Evolutionary conservation across 2,113 vertebrate species (phyloP), one percentile per base, ranked within the genome.

Genomic region (Corythornis cristatus): DNA sequence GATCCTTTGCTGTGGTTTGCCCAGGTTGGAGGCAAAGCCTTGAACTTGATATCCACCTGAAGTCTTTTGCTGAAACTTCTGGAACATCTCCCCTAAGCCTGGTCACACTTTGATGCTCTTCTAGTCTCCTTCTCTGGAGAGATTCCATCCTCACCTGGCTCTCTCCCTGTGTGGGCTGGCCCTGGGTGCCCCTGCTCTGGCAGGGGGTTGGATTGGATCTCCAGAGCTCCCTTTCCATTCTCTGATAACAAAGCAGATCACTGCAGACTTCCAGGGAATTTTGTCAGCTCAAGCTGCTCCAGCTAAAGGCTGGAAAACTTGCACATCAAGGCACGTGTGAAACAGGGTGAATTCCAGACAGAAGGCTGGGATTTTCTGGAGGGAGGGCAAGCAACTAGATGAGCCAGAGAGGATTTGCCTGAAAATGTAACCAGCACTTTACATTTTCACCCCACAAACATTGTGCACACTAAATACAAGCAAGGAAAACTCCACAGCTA

Each of bases 251-350:
- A 57, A 56, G 37, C 42, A 26, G 23, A 35, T 28, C 25, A n/a
- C 46, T 26, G 16, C 50, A 45, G 71, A 18, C 21, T 75, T 57
- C 31, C 57, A 75, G 51, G 68, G 43, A 19, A 71, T 16, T 73
- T 85, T 66, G 42, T 62, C 19, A 72, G 78, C 33, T 46, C 6
- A 45, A 54, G 46, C 51, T 31, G 31, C 61, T 76, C 29, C 20
- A 25, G 10, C 17, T 57, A 28, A 62, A 79, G 28, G 68, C 35
- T n/a, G 54, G 88, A 90, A 54, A 89, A 43, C 17, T 70, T 23
- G 2, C 2, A 42, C 54, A 57, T 72, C 54, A 61, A 86, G 58
- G 68, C 37, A 66, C 2, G 0, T 15, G 15, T 0, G 3, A 66
- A 80, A 23, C 51, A 51, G 15, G 61, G 40, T 53, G 43, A 74